These are phyloP conservation scores for Romanomermis culicivorax DNA, from an alignment of 2,888 invertebrate genomes.

Conservation along the genomic window DNA sequence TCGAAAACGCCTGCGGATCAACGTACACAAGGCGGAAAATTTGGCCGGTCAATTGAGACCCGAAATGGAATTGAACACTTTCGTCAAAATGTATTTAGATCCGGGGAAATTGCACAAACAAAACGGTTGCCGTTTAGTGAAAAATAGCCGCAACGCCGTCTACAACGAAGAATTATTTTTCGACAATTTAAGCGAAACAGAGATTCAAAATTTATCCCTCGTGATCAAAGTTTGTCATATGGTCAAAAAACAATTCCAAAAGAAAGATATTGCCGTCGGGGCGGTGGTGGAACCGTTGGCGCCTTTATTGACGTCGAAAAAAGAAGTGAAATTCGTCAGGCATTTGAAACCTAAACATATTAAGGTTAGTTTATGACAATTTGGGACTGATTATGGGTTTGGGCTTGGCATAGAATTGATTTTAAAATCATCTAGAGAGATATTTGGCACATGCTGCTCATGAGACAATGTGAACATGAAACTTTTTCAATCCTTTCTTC, in stretches of 20 bases:
- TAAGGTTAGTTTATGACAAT: constrained; percentile 16
- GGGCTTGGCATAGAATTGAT: background rate
- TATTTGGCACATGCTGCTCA: too few species aligned
- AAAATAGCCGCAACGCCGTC: constrained; percentile 29
- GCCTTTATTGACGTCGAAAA: constrained; percentile 28
- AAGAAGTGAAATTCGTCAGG: constrained; percentile 31
- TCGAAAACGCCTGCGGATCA: constrained; percentile 30
- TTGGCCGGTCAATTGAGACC: constrained; percentile 28
- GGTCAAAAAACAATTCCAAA: constrained; percentile 24
- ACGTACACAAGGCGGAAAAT: constrained; percentile 26
- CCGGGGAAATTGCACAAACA: constrained; percentile 33
- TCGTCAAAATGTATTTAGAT: constrained; percentile 30
- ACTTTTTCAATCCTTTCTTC: too few species aligned
- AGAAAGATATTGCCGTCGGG: constrained; percentile 31
- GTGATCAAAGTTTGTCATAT: constrained; percentile 30
- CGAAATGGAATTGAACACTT: constrained; percentile 28
- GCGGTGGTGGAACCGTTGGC: constrained; percentile 30
- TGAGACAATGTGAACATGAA: too few species aligned
- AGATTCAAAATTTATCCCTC: constrained; percentile 28
- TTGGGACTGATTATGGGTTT: background rate
- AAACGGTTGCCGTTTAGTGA: constrained; percentile 25
- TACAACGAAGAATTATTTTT: constrained; percentile 30
- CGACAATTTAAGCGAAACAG: constrained; percentile 22
- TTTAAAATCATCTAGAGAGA: too few species aligned
- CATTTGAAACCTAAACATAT: constrained; percentile 26